Evolutionary conservation across 2,113 vertebrate species (phyloP), one percentile per base, ranked within the genome.

Genomic region (Eira barbara): DNA sequence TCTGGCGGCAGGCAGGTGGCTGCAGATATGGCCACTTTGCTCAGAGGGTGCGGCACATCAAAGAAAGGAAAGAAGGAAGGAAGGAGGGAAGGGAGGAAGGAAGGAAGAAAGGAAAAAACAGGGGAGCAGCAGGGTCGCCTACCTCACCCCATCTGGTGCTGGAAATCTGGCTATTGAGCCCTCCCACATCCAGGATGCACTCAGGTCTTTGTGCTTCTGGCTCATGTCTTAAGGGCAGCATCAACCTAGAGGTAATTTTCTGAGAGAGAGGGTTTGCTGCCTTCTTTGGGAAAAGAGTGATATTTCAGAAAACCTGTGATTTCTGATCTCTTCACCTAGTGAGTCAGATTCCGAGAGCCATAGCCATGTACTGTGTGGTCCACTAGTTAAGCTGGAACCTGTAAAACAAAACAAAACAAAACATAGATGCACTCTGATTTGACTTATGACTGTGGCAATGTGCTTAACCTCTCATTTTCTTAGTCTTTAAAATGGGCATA

Each of bases 11-110:
- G 99, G 98, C 98, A 98, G 98, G 98, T 98, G 98, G 98, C 99
- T 99, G 99, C 99, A 99, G 99, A 99, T 99, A 99, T 99, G 99
- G 98, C 98, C 99, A 97, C 97, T 95, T 95, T 92, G 76, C 6
- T 73, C 3, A 1, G 49, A 78, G 45, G 78, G n/a, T 25, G 29
- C 14, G 25, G 57, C 6, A 31, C 45, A 94, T 94, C 47, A 93
- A 73, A 89, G 31, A 7, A 25, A 78, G 25, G 11, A 63, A 63
- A 29, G 11, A 65, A 65, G 2, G 6, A 65, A 65, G 27, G 20
- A 29, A 63, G 27, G 10, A 63, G 12, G 11, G 11, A 63, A 52
- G 49, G 15, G 11, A 63, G 25, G 12, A 31, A 63, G 12, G 4
- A 29, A 29, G 27, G 23, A 2, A 63, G 63, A 65, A 94, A 93